A percentile compares a stretch with the other conserved stretches of the same genome.
phyloP scores from a whole-genome alignment of 2,888 invertebrate species.

The Spicauda simplicius region DNA sequence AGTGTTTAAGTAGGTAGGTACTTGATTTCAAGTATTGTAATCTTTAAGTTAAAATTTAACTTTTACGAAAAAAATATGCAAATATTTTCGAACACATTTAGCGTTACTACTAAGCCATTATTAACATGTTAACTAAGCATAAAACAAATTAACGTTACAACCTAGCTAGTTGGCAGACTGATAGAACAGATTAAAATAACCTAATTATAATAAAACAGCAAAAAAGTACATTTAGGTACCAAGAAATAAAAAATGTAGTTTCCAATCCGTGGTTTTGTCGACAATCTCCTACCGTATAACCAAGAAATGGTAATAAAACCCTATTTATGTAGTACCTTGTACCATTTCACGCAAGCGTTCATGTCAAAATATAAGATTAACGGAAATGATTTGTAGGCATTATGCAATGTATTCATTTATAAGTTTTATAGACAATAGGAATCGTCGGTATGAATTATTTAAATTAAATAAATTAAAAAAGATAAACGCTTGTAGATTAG shows the following conservation, averaged over 20 bases:
- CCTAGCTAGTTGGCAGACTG: background rate
- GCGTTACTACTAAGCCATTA: too few relatives aligned
- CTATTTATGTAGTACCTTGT: constrained; percentile 16
- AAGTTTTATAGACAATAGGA: background rate
- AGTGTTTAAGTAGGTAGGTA: too few relatives aligned
- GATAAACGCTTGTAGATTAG: too few relatives aligned
- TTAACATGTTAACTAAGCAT: constrained; percentile 4
- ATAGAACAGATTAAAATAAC: constrained; percentile 11
- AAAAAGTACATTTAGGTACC: background rate
- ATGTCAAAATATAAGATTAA: constrained; percentile 35
- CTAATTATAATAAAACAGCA: background rate
- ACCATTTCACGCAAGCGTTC: constrained; percentile 29
- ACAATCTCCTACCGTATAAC: constrained; percentile 4
- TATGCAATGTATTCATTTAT: background rate
- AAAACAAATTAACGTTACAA: background rate
- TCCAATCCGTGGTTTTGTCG: constrained; percentile 14
- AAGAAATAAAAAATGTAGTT: constrained; percentile 21
- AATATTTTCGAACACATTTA: too few relatives aligned
- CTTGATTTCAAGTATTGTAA: too few relatives aligned
- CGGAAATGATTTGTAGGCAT: constrained; percentile 23
- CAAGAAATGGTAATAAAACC: constrained; percentile 4
- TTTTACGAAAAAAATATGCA: too few relatives aligned
- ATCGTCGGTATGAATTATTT: background rate
- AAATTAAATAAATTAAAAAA: too few relatives aligned
- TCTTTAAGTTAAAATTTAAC: too few relatives aligned